Percentiles rank a stretch among this genome's conserved stretches.
phyloP scores from a whole-genome alignment of 1,140 invertebrate species.

The Drosophila lowei region DNA sequence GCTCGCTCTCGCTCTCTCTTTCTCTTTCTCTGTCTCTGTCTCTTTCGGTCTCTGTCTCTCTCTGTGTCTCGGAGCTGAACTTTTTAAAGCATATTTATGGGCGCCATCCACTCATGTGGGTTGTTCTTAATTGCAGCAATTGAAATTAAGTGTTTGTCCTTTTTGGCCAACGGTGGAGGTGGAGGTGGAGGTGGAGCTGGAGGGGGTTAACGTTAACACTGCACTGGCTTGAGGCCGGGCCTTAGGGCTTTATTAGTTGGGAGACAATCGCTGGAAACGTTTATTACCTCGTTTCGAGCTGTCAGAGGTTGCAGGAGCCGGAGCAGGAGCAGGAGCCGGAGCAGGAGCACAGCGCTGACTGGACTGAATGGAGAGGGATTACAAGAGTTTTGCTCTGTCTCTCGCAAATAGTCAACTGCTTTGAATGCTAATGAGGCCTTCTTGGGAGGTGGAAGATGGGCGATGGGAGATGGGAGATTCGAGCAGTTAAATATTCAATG shows the following conservation, averaged over 20 bases:
- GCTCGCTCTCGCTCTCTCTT: too few species aligned
- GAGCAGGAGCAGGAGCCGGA: too few species aligned
- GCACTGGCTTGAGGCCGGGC: not conserved
- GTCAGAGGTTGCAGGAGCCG: not conserved
- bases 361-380: constrained; percentile 28
- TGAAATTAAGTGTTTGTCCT: constrained; percentile 74
- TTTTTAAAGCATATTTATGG: constrained; percentile 76
- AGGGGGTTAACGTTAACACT: not conserved
- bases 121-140: constrained; percentile 75
- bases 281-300: constrained; percentile 59
- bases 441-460: constrained; percentile 14
- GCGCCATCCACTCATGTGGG: constrained; percentile 48
- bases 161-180: constrained; percentile 34
- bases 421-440: constrained; percentile 35
- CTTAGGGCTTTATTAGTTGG: constrained; percentile 59
- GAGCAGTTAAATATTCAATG: too few species aligned
- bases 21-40: constrained; percentile 7
- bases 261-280: constrained; percentile 47
- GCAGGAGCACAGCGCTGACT: too few species aligned
- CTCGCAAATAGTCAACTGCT: constrained; percentile 17
- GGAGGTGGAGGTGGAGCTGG: too few species aligned
- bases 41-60: constrained; percentile 21
- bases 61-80: constrained; percentile 42
- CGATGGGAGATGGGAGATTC: constrained; percentile 21
- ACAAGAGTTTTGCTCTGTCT: constrained; percentile 14